A percentile compares a stretch with the other conserved stretches of the same genome.
phyloP scores from a whole-genome alignment of 2,113 vertebrate species.

The Corythornis vintsioides region DNA sequence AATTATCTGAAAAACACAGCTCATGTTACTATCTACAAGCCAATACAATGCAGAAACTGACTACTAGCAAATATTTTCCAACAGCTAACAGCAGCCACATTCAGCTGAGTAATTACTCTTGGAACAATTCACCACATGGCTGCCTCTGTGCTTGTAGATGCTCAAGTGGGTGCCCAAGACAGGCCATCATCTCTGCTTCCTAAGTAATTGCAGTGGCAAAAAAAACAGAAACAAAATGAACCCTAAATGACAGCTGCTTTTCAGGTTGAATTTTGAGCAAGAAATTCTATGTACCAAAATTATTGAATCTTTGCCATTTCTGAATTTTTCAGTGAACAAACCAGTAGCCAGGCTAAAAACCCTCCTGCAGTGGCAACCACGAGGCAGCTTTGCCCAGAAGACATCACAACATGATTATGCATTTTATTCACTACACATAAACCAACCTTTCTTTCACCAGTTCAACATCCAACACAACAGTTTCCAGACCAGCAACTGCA shows the following conservation, averaged over 20 bases:
- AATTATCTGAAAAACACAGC: background rate
- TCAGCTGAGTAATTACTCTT: conserved; percentile 1
- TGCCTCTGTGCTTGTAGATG: background rate
- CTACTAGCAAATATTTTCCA: conserved; percentile 19
- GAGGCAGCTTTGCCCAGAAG: background rate
- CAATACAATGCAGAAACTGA: background rate
- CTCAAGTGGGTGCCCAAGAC: background rate
- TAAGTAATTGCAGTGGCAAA: background rate
- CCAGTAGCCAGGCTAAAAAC: background rate
- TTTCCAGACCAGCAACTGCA: background rate
- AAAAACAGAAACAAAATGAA: background rate
- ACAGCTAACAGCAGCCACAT: background rate
- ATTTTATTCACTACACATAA: background rate
- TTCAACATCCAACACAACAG: background rate
- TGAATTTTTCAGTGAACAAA: background rate
- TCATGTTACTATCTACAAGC: background rate
- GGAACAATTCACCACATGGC: background rate
- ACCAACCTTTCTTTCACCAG: background rate
- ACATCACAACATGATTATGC: background rate
- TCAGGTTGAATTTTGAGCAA: background rate
- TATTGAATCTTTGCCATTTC: background rate
- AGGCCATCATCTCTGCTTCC: background rate
- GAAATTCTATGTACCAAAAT: background rate
- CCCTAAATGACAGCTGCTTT: background rate
- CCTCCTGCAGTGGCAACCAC: background rate